A percentile compares a stretch with the other conserved stretches of the same genome.
phyloP scores from a whole-genome alignment of 1,140 invertebrate species.

The Belonocnema kinseyi region DNA sequence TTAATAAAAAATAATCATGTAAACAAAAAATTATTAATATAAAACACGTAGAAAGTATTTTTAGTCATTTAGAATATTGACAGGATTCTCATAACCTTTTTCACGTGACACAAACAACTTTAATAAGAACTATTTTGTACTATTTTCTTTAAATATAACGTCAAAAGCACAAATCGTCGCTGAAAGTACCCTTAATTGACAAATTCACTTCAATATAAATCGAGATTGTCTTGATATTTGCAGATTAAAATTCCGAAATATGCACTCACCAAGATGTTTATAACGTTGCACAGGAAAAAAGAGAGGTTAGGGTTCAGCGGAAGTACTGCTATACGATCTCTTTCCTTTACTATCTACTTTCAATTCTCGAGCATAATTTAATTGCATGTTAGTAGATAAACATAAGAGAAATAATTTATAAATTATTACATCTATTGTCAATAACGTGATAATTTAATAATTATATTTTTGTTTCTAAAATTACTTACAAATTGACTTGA shows the following conservation, averaged over 20 bases:
- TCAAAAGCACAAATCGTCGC: background rate
- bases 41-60: background rate
- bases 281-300: conserved; percentile 54
- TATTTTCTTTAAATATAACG: background rate
- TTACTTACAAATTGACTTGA: background rate
- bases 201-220: background rate
- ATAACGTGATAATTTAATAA: background rate
- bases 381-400: too few species aligned
- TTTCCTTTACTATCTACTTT: conserved; percentile 5
- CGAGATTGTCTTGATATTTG: conserved; percentile 24
- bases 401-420: too few species aligned
- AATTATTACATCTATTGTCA: too few species aligned
- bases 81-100: conserved; percentile 40
- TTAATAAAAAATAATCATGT: background rate
- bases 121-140: background rate
- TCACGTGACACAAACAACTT: conserved; percentile 9
- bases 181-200: background rate
- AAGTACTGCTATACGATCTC: background rate
- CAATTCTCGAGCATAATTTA: background rate
- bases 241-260: conserved; percentile 35
- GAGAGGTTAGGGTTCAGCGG: conserved; percentile 33
- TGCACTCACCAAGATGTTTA: conserved; percentile 54
- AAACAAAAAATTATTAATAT: background rate
- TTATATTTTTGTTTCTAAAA: background rate
- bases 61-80: background rate